Conservation (phyloP, 1,140 invertebrate species). For the Chelonus insularis region DNA sequence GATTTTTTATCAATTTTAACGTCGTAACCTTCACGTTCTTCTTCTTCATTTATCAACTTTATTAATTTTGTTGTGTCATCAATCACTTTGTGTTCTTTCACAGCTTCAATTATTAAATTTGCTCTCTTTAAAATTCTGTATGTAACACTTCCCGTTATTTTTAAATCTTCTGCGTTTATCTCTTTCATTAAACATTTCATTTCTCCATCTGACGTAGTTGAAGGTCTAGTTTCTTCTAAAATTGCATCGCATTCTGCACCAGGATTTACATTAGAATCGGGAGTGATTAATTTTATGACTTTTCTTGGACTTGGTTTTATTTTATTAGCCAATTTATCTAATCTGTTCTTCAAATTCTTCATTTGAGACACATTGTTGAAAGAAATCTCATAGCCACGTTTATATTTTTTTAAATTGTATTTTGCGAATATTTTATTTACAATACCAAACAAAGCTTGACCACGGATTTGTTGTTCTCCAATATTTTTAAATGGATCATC, state of each 20-base stretch:
- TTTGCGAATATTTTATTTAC: conserved; percentile 41
- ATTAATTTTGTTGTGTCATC: conserved; percentile 62
- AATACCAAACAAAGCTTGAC: conserved; percentile 17
- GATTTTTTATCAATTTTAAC: conserved; percentile 68
- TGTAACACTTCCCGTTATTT: conserved; percentile 48
- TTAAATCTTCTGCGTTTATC: conserved; percentile 38
- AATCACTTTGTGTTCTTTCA: conserved; percentile 65
- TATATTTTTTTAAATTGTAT: conserved; percentile 37
- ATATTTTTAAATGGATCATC: neutral
- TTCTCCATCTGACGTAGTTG: conserved; percentile 34
- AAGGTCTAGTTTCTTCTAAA: neutral
- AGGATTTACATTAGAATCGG: neutral
- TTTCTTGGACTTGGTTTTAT: conserved; percentile 23
- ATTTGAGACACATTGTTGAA: conserved; percentile 11
- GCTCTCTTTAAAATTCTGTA: conserved; percentile 62
- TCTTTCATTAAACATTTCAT: conserved; percentile 48
- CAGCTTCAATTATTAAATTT: conserved; percentile 65
- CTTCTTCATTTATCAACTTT: conserved; percentile 61
- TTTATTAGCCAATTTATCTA: neutral
- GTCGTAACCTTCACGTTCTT: conserved; percentile 63
- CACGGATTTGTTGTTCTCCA: neutral
- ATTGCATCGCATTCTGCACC: neutral
- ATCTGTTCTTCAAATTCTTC: neutral
- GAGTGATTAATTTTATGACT: conserved; percentile 2
- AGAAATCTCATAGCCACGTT: conserved; percentile 32